Evolutionary conservation across 1,140 invertebrate species (phyloP).

Genomic region (Tetranychus cinnabarinus): DNA sequence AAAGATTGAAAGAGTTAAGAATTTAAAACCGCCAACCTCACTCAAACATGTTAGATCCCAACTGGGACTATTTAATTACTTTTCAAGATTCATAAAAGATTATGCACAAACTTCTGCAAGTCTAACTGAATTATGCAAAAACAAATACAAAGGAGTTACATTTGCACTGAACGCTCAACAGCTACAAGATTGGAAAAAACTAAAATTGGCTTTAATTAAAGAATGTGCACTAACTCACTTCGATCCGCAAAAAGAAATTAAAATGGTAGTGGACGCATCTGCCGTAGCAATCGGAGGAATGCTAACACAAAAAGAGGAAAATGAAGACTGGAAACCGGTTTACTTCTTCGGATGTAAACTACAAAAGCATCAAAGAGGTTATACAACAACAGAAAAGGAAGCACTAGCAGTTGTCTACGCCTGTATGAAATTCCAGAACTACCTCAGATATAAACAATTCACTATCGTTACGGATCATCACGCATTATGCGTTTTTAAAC

Average conservation of each 20-base stretch:
- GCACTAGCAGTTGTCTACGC: constrained; percentile 26
- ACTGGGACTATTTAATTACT: background rate
- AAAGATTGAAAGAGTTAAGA: constrained; percentile 9
- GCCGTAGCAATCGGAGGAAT: constrained; percentile 13
- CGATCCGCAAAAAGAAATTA: background rate
- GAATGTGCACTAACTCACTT: background rate
- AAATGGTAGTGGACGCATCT: constrained; percentile 13
- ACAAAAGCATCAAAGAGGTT: no score
- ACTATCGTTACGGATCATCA: no score
- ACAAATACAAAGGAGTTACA: background rate
- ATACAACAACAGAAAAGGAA: constrained; percentile 23
- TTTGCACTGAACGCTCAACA: background rate
- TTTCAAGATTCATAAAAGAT: background rate
- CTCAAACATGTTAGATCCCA: background rate
- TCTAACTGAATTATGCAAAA: background rate
- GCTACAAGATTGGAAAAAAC: background rate
- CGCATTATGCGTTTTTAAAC: constrained; percentile 2
- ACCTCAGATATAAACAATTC: no score
- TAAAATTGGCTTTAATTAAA: background rate
- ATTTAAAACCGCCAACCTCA: background rate
- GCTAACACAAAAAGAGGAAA: constrained; percentile 10
- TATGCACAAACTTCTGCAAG: background rate
- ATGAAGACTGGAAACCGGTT: background rate
- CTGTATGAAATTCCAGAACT: constrained; percentile 20
- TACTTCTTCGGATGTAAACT: no score